Evolutionary conservation across 2,797 vertebrate species (phyloP).

Genomic region (Triplophysa yarkandensis): DNA sequence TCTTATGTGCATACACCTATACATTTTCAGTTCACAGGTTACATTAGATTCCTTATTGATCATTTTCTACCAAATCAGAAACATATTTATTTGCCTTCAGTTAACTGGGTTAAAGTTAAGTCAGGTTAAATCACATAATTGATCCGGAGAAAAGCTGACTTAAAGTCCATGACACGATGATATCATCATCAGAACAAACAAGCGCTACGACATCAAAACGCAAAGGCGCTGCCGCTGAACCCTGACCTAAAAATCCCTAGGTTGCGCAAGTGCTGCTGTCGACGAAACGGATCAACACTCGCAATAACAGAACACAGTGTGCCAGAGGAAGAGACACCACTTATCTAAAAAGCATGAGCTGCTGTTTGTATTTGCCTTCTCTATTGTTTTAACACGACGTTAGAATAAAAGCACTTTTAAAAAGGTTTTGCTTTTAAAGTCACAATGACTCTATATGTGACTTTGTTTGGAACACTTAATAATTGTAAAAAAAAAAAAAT

Average conservation of each 20-base stretch:
- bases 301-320: constrained; percentile 55
- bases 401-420: background rate
- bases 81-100: background rate
- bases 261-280: constrained; percentile 54
- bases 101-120: background rate
- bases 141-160: background rate
- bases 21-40: too few species aligned
- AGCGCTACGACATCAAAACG: constrained; percentile 16
- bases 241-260: constrained; percentile 57
- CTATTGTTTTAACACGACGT: background rate
- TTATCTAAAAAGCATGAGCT: constrained; percentile 53
- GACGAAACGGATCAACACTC: constrained; percentile 42
- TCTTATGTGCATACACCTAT: too few species aligned
- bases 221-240: constrained; percentile 43
- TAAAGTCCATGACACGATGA: background rate
- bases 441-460: background rate
- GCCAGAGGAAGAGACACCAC: constrained; percentile 52
- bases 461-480: background rate
- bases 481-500: background rate
- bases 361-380: constrained; percentile 13
- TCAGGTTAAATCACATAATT: background rate
- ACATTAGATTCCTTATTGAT: too few species aligned
- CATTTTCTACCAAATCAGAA: background rate
- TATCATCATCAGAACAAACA: background rate
- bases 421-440: background rate